These are phyloP conservation scores for Boulengeromyrus knoepffleri DNA, from an alignment of 2,113 vertebrate genomes.

Conservation along the genomic window DNA sequence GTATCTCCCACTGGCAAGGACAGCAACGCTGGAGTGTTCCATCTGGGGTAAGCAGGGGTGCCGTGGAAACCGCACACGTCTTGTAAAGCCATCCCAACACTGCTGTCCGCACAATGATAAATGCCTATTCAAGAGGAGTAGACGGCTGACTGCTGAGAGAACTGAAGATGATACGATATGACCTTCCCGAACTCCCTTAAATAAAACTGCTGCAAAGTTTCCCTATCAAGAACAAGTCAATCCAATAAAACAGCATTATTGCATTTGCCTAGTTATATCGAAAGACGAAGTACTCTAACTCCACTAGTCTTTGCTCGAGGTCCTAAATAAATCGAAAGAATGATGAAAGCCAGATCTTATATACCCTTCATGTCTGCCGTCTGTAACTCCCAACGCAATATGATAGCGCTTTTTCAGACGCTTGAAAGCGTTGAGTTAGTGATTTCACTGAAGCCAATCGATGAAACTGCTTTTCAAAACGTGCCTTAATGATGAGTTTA, in stretches of 20 bases:
- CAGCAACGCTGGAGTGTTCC: slow-evolving; percentile 23
- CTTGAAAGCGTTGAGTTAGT: not conserved
- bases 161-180: not conserved
- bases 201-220: not conserved
- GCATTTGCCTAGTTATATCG: not conserved
- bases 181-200: not conserved
- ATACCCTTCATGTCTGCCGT: not conserved
- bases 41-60: not conserved
- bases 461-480: not conserved
- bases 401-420: not conserved
- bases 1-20: slow-evolving; percentile 8
- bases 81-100: slow-evolving; percentile 66
- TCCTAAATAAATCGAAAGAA: not conserved
- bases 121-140: not conserved
- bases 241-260: not conserved
- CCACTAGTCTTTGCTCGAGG: not conserved
- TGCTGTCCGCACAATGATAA: not conserved
- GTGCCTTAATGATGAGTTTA: not conserved
- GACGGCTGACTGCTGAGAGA: not conserved
- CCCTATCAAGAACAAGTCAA: not conserved
- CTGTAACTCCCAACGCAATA: not conserved
- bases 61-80: slow-evolving; percentile 55
- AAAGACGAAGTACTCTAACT: not conserved
- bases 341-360: not conserved
- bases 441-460: slow-evolving; percentile 10